A percentile compares a stretch with the other conserved stretches of the same genome.
Evolutionary conservation across 2,888 invertebrate genomes (phyloP).

Genomic region (Eubasilissa splendida): DNA sequence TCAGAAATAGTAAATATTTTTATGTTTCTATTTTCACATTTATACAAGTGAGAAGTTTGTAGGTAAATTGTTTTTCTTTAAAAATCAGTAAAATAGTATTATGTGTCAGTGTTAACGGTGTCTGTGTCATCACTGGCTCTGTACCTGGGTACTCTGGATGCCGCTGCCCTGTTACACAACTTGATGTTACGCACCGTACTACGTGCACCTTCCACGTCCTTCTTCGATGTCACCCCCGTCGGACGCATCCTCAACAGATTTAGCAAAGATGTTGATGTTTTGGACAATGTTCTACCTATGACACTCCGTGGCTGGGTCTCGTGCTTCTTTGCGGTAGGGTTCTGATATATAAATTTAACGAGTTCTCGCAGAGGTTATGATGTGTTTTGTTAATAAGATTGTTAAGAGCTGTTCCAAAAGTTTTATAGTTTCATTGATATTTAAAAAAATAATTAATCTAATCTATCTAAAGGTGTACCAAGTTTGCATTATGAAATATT

Average conservation of each 20-base stretch:
- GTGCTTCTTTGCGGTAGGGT: conserved; percentile 76
- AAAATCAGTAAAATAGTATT: conserved; percentile 1
- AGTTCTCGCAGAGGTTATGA: too few relatives aligned
- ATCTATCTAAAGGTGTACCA: too few relatives aligned
- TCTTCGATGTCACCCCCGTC: conserved; percentile 86
- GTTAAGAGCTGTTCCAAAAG: too few relatives aligned
- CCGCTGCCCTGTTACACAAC: conserved; percentile 77
- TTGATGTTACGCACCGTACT: conserved; percentile 77
- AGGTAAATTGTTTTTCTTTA: too few relatives aligned
- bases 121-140: conserved; percentile 79
- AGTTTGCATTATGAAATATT: too few relatives aligned
- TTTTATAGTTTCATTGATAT: too few relatives aligned
- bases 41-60: not conserved
- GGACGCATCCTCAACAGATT: conserved; percentile 86
- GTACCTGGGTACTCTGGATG: conserved; percentile 78
- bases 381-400: too few relatives aligned
- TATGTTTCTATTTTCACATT: too few relatives aligned
- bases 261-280: conserved; percentile 81
- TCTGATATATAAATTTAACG: conserved; percentile 20
- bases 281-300: conserved; percentile 82
- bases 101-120: conserved; percentile 75
- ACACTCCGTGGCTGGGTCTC: conserved; percentile 81
- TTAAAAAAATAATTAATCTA: too few relatives aligned
- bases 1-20: too few relatives aligned
- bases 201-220: conserved; percentile 78